Conservation (phyloP, 2,888 invertebrate genomes). For the Odontocerum albicorne region DNA sequence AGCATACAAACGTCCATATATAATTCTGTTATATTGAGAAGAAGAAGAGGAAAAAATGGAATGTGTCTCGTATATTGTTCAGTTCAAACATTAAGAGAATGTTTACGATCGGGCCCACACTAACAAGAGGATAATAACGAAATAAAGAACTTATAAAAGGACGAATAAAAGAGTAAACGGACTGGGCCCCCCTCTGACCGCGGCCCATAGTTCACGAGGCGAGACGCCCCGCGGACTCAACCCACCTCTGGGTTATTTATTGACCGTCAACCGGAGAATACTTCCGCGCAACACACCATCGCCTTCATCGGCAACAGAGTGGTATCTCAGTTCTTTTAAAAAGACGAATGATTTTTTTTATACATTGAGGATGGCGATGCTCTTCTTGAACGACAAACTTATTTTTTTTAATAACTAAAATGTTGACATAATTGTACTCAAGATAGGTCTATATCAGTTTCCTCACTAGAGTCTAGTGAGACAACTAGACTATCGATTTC, state of each 20-base stretch:
- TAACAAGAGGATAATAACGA: constrained; percentile 26
- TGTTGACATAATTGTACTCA: too few species aligned
- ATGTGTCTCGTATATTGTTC: constrained; percentile 23
- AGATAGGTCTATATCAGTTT: too few species aligned
- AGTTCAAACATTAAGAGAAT: constrained; percentile 18
- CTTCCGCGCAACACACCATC: background rate
- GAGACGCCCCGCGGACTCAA: constrained; percentile 16
- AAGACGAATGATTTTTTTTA: too few species aligned
- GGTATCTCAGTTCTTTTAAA: too few species aligned
- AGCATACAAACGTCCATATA: too few species aligned
- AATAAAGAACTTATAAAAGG: constrained; percentile 17
- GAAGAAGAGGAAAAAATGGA: constrained; percentile 15
- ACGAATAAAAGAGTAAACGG: constrained; percentile 15
- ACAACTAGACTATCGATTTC: too few species aligned
- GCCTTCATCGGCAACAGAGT: too few species aligned
- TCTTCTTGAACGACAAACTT: too few species aligned
- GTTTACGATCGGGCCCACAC: constrained; percentile 23
- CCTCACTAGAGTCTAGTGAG: too few species aligned
- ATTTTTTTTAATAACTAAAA: too few species aligned
- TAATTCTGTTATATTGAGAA: too few species aligned
- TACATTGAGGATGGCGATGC: too few species aligned
- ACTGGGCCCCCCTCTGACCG: constrained; percentile 8
- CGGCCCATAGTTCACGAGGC: constrained; percentile 17
- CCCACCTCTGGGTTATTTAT: constrained; percentile 25
- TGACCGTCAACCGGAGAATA: constrained; percentile 7